Evolutionary conservation across 2,797 vertebrate species (phyloP).

Genomic region (Triplophysa yarkandensis): DNA sequence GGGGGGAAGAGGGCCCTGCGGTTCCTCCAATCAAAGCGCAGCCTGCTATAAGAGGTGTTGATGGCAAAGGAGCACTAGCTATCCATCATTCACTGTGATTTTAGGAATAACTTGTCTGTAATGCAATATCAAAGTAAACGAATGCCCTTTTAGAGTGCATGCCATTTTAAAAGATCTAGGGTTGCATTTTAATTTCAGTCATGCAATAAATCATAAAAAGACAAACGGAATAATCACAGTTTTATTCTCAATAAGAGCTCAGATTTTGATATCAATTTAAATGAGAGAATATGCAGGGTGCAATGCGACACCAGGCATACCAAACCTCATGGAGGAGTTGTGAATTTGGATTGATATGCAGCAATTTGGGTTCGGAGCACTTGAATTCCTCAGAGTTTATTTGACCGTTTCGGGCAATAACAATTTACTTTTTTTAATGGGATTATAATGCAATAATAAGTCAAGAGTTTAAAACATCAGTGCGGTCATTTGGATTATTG

Average conservation of each 20-base stretch:
- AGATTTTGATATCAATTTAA: slow-evolving; percentile 37
- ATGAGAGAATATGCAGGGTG: slow-evolving; percentile 25
- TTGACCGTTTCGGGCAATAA: not conserved
- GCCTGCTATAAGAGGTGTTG: slow-evolving; percentile 58
- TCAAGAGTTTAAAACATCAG: not conserved
- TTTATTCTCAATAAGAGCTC: slow-evolving; percentile 34
- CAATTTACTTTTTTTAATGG: not conserved
- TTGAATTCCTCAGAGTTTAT: not conserved
- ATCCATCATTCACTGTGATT: slow-evolving; percentile 63
- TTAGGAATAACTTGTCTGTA: slow-evolving; percentile 50
- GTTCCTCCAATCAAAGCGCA: slow-evolving; percentile 24
- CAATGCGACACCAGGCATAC: slow-evolving; percentile 27
- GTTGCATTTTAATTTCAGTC: slow-evolving; percentile 59
- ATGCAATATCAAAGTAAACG: slow-evolving; percentile 58
- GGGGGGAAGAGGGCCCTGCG: slow-evolving; percentile 29
- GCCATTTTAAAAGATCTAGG: slow-evolving; percentile 42
- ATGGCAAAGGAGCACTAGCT: slow-evolving; percentile 57
- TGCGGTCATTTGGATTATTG: not conserved
- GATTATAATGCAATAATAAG: not conserved
- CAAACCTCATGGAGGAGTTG: slow-evolving; percentile 27
- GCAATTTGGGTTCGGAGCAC: slow-evolving; percentile 5
- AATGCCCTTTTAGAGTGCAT: slow-evolving; percentile 36
- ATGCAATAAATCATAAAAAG: slow-evolving; percentile 50
- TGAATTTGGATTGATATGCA: slow-evolving; percentile 24
- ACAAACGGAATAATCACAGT: slow-evolving; percentile 37